Percentiles rank a stretch among this genome's conserved stretches.
These are phyloP conservation scores for Chymomyza amoena DNA, from an alignment of 2,888 invertebrate genomes.

Conservation along the genomic window DNA sequence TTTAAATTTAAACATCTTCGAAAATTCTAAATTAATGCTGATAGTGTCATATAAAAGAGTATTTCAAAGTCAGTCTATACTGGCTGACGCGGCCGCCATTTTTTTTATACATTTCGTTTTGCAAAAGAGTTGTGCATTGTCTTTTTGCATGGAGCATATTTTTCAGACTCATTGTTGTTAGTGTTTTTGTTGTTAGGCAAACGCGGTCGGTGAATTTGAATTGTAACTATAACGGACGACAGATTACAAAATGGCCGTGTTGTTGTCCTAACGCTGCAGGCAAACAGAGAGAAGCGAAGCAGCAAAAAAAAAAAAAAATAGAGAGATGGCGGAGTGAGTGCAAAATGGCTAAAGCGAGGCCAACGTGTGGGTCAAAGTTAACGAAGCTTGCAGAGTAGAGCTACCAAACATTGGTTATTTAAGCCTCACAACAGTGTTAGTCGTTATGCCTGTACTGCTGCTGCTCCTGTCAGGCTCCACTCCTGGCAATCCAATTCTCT, in stretches of 20 bases:
- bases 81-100: too few relatives aligned
- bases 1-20: too few relatives aligned
- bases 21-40: too few relatives aligned
- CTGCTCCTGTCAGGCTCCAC: background rate
- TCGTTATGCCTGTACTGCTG: conserved; percentile 16
- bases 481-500: background rate
- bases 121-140: conserved; percentile 4
- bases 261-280: conserved; percentile 16
- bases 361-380: conserved; percentile 49
- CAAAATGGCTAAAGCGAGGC: background rate
- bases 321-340: too few relatives aligned
- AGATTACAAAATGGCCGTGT: conserved; percentile 26
- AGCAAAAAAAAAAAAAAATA: background rate
- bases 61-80: too few relatives aligned
- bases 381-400: conserved; percentile 59
- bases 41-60: too few relatives aligned
- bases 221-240: conserved; percentile 44
- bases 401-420: conserved; percentile 41
- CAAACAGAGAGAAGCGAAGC: background rate
- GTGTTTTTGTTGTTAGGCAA: conserved; percentile 21
- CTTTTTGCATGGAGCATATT: conserved; percentile 49
- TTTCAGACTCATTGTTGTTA: conserved; percentile 29
- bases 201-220: conserved; percentile 48
- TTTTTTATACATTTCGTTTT: conserved; percentile 9
- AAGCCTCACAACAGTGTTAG: conserved; percentile 25